phyloP scores from a whole-genome alignment of 2,888 invertebrate species.

The Drosophila pullipes region DNA sequence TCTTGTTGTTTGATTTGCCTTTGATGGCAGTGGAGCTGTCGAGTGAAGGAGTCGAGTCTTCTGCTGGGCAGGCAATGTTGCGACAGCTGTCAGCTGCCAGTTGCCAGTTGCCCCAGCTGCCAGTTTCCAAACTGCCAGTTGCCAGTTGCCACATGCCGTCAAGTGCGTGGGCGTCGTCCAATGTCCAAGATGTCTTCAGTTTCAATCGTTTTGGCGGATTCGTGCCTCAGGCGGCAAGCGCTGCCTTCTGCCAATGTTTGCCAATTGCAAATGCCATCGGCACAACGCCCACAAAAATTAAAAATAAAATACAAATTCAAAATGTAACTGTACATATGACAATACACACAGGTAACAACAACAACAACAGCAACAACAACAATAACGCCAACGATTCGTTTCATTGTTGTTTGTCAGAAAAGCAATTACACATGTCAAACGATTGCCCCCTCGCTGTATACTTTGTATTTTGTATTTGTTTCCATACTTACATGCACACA shows the following conservation, averaged over 20 bases:
- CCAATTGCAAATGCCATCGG: slow-evolving; percentile 59
- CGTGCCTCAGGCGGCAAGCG: slow-evolving; percentile 45
- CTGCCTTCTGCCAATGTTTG: slow-evolving; percentile 56
- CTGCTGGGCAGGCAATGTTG: slow-evolving; percentile 56
- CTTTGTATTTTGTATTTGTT: slow-evolving; percentile 50
- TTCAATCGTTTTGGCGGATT: slow-evolving; percentile 59
- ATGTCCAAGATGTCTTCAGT: slow-evolving; percentile 71
- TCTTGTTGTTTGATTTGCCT: slow-evolving; percentile 66
- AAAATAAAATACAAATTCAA: slow-evolving; percentile 24
- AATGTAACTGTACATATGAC: slow-evolving; percentile 49
- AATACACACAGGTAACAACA: slow-evolving; percentile 31
- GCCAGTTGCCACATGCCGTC: slow-evolving; percentile 42
- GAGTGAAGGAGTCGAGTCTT: slow-evolving; percentile 20
- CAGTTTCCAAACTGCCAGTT: slow-evolving; percentile 50
- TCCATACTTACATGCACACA: slow-evolving; percentile 22
- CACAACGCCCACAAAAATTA: slow-evolving; percentile 52
- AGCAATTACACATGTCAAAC: slow-evolving; percentile 75
- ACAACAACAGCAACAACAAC: slow-evolving; percentile 19
- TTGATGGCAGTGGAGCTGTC: slow-evolving; percentile 51
- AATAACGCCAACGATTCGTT: slow-evolving; percentile 27
- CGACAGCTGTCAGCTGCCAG: slow-evolving; percentile 68
- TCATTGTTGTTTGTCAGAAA: slow-evolving; percentile 53
- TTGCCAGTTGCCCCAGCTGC: slow-evolving; percentile 55
- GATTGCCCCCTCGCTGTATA: slow-evolving; percentile 30
- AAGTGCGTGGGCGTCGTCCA: slow-evolving; percentile 57